Base-by-base conservation (phyloP, 2,113 vertebrate species). In the Oncorhynchus clarkii region DNA sequence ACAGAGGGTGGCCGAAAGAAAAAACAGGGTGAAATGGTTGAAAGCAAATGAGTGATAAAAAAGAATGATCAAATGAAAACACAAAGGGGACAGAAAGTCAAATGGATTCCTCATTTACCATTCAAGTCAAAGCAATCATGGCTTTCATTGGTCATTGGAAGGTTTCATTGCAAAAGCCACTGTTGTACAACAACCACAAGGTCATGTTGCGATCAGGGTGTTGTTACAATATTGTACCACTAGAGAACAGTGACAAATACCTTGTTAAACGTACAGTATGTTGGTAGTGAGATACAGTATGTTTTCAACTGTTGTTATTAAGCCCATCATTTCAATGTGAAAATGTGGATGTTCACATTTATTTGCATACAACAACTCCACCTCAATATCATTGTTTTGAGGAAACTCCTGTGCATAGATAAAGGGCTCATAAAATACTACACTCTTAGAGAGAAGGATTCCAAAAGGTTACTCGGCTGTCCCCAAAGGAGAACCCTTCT, bases 1-100 rank as follows among this genome's bases (percentile, higher is more conserved):
- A 86, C 71, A 81, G 80, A 80, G 84, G 90, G 91, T 79, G 39
- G 29, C 51, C 54, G 7, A 51, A 49, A 57, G 62, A 8, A 20
- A 9, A 78, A 72, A 71, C 48, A 71, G 80, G 90, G 91, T 86
- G 89, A 93, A 92, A 93, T 93, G 92, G 89, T 85, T 83, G 66
- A 74, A 59, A 72, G 51, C 20, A 74, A 67, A 77, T 45, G 54
- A 5, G 69, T 59, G 14, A 76, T 67, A 66, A 9, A 67, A 67
- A 51, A 26, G 0, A 34, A 62, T 51, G 62, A 79, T 76, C 1
- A 39, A 48, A 84, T 80, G 74, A 88, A 91, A 93, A 91, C 90
- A 92, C 90, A 92, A 93, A 22, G 18, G 72, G 70, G 75, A 78
- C 26, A 93, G 83, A 92, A 85, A 93, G 89, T 93, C 91, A 93